phyloP scores from a whole-genome alignment of 2,797 vertebrate species.

The Clamator glandarius region DNA sequence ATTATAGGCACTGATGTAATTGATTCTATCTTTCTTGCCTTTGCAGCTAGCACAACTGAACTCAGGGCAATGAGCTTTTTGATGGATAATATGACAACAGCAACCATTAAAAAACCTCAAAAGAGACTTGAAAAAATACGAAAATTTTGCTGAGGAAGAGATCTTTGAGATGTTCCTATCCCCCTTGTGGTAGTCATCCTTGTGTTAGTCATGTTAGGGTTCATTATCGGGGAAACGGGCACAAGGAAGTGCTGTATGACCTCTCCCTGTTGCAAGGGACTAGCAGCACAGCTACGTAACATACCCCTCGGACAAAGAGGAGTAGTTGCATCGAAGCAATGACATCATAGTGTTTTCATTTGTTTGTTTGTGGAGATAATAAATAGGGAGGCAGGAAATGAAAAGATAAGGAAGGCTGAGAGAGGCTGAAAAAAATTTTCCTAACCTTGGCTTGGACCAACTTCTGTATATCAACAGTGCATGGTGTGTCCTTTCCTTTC shows the following conservation, averaged over 20 bases:
- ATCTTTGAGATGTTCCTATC: background rate
- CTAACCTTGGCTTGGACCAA: background rate
- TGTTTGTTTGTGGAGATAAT: background rate
- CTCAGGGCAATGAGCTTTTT: background rate
- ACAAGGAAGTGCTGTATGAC: background rate
- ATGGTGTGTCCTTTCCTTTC: background rate
- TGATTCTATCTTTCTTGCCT: background rate
- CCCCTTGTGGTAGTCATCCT: background rate
- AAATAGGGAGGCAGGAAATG: background rate
- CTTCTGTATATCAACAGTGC: background rate
- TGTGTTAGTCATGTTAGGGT: background rate
- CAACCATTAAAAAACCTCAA: background rate
- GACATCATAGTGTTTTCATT: background rate
- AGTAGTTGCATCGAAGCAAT: background rate
- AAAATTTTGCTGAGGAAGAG: background rate
- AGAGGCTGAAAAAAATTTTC: background rate
- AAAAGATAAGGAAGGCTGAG: background rate
- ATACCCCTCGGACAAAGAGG: accelerated
- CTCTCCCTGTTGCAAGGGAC: background rate
- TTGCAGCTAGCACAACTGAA: background rate
- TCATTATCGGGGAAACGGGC: background rate
- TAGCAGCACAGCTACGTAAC: background rate
- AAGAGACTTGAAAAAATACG: background rate
- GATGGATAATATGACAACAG: background rate
- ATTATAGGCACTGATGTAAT: background rate